Evolutionary conservation across 2,888 invertebrate genomes (phyloP).

Genomic region (Drosophila melanosoma): DNA sequence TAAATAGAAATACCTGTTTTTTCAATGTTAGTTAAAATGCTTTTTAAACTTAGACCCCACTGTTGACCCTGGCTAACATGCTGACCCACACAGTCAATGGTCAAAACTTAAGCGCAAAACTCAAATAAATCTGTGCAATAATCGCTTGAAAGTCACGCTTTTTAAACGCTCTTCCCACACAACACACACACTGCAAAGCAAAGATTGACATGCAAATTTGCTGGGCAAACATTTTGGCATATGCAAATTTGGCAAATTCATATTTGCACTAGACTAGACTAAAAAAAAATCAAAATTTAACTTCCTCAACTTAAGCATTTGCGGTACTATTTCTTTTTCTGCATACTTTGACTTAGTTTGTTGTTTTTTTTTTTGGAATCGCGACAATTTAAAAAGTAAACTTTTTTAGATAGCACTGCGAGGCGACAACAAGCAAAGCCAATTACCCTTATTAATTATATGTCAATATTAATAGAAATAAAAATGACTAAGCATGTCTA

Average conservation of each 20-base stretch:
- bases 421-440: conserved; percentile 66
- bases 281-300: conserved; percentile 12
- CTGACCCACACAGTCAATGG: conserved; percentile 35
- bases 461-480: conserved; percentile 60
- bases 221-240: conserved; percentile 61
- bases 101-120: conserved; percentile 12
- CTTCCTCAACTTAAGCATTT: conserved; percentile 35
- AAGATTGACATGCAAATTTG: conserved; percentile 46
- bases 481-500: not conserved
- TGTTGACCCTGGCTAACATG: conserved; percentile 25
- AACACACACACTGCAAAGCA: conserved; percentile 13
- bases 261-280: conserved; percentile 45
- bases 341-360: not conserved
- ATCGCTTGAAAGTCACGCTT: conserved; percentile 55
- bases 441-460: conserved; percentile 71
- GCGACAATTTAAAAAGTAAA: conserved; percentile 60
- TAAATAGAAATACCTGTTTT: not conserved
- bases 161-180: conserved; percentile 36
- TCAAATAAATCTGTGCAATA: conserved; percentile 12
- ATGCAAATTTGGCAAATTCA: conserved; percentile 55
- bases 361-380: conserved; percentile 4
- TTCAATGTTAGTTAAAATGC: not conserved
- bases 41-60: conserved; percentile 15
- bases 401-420: conserved; percentile 32
- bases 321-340: conserved; percentile 20